Evolutionary conservation across 2,797 vertebrate genomes (phyloP).

Genomic region (Crenuchus spilurus): DNA sequence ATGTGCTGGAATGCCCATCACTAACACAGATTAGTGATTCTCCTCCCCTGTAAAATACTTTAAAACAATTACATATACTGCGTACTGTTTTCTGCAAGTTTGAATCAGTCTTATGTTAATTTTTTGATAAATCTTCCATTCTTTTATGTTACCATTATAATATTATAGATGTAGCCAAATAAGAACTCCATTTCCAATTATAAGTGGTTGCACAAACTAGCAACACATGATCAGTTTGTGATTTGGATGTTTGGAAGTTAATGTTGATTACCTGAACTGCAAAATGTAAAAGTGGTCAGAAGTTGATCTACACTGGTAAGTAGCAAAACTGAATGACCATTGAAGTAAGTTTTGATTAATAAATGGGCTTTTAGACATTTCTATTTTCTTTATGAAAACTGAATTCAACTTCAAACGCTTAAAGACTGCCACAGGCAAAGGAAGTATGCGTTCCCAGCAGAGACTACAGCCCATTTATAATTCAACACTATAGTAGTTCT

Average conservation of each 20-base stretch:
- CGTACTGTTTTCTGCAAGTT: too few species aligned
- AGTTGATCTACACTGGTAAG: conserved; percentile 67
- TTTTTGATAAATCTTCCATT: too few species aligned
- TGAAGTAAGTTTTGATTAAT: conserved; percentile 62
- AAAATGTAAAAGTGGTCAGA: conserved; percentile 69
- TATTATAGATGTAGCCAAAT: too few species aligned
- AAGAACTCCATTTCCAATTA: conserved; percentile 72
- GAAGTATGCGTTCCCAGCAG: conserved; percentile 1
- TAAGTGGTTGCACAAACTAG: conserved; percentile 74
- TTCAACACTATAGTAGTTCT: conserved; percentile 30
- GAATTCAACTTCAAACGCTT: neutral
- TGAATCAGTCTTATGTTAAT: too few species aligned
- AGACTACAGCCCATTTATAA: conserved; percentile 40
- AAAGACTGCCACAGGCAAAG: neutral
- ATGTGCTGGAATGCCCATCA: too few species aligned
- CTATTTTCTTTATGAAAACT: conserved; percentile 14
- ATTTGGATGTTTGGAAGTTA: conserved; percentile 54
- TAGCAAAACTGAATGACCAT: conserved; percentile 58
- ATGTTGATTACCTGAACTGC: conserved; percentile 47
- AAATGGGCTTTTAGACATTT: conserved; percentile 68
- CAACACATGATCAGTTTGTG: conserved; percentile 47
- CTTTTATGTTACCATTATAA: too few species aligned
- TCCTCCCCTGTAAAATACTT: too few species aligned
- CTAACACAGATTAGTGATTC: too few species aligned
- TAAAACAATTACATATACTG: too few species aligned